Percentiles rank a stretch among this genome's conserved stretches.
phyloP scores from a whole-genome alignment of 2,113 vertebrate species.

The Anas platyrhynchos region DNA sequence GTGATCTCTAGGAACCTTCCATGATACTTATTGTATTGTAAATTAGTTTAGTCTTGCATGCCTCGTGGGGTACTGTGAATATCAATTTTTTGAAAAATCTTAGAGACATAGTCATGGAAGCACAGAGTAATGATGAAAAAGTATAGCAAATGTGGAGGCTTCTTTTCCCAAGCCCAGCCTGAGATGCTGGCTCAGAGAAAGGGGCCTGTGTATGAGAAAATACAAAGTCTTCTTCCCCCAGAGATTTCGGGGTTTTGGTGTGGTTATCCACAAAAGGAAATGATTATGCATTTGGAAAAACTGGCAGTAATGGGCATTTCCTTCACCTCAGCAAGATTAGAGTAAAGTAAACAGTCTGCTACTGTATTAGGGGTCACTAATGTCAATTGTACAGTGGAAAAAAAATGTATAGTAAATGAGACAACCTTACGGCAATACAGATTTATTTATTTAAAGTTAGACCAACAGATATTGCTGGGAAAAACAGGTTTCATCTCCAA shows the following conservation, averaged over 20 bases:
- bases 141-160: rapidly evolving
- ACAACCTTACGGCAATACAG: not conserved
- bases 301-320: not conserved
- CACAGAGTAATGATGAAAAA: not conserved
- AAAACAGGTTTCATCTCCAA: not conserved
- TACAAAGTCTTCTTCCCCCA: not conserved
- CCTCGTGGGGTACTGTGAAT: not conserved
- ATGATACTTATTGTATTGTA: not conserved
- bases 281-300: not conserved
- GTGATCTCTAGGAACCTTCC: not conserved
- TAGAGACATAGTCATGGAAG: not conserved
- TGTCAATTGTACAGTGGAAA: not conserved
- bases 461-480: not conserved
- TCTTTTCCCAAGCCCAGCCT: not conserved
- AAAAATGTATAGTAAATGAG: not conserved
- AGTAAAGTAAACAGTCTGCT: constrained; percentile 3
- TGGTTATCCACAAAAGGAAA: constrained; percentile 34
- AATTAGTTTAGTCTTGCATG: not conserved
- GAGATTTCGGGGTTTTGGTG: not conserved
- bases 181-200: not conserved
- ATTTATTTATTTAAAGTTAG: not conserved
- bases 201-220: not conserved
- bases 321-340: not conserved
- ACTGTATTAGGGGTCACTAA: not conserved
- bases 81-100: not conserved